A percentile compares a stretch with the other conserved stretches of the same genome.
phyloP scores from a whole-genome alignment of 2,888 invertebrate species.

The Eupithecia abbreviata region DNA sequence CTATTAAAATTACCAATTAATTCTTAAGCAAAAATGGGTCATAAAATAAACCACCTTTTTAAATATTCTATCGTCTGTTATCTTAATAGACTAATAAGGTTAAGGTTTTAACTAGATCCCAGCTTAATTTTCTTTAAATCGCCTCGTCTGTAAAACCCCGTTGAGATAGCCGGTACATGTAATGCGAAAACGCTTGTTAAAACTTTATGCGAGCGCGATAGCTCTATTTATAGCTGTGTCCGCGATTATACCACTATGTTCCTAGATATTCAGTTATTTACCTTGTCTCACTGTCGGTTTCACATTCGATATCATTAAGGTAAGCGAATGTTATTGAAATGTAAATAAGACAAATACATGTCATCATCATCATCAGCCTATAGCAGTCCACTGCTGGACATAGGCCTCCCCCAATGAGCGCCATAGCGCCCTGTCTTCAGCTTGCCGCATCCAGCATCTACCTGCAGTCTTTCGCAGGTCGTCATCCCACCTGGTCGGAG shows the following conservation, averaged over 20 bases:
- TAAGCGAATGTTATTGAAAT: background rate
- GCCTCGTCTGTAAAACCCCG: conserved; percentile 30
- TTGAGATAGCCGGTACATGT: conserved; percentile 35
- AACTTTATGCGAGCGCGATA: conserved; percentile 46
- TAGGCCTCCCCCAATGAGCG: no score
- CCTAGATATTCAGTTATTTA: conserved; percentile 20
- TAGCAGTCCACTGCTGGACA: no score
- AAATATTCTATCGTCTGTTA: background rate
- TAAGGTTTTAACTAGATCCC: background rate
- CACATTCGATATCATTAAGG: conserved; percentile 27
- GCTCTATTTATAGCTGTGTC: conserved; percentile 38
- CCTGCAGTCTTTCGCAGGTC: no score
- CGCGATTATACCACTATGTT: conserved; percentile 36
- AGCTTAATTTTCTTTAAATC: background rate
- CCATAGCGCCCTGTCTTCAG: no score
- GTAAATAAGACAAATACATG: background rate
- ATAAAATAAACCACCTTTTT: background rate
- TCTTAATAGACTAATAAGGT: background rate
- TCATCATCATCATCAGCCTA: no score
- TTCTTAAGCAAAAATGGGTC: background rate
- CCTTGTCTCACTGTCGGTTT: conserved; percentile 22
- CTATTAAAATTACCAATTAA: background rate
- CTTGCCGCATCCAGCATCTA: no score
- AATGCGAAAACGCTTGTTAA: conserved; percentile 46
- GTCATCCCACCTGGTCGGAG: no score